Percentiles rank a stretch among this genome's conserved stretches.
phyloP scores from a whole-genome alignment of 2,888 invertebrate genomes.

The Cistogaster globosa region DNA sequence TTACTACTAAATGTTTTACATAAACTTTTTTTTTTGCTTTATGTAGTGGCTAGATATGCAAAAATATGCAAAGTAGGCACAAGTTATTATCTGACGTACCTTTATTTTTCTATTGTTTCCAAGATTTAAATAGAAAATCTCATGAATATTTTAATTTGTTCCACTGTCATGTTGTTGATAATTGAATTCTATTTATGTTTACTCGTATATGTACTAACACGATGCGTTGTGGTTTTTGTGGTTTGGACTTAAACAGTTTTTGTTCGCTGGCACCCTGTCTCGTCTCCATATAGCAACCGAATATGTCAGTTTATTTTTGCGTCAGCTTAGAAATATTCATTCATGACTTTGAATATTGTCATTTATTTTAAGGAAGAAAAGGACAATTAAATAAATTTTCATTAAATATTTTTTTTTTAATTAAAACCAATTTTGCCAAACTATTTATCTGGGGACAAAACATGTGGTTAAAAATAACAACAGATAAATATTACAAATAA shows the following conservation, averaged over 20 bases:
- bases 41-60: too few species aligned
- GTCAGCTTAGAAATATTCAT: slow-evolving; percentile 18
- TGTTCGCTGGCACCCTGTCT: neutral
- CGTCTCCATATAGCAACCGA: neutral
- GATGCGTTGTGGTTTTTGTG: slow-evolving; percentile 65
- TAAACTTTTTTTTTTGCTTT: too few species aligned
- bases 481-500: too few species aligned
- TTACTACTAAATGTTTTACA: too few species aligned
- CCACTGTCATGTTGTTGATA: slow-evolving; percentile 53
- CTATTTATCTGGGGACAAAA: slow-evolving; percentile 23
- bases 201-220: slow-evolving; percentile 54
- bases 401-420: slow-evolving; percentile 62
- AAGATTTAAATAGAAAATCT: too few species aligned
- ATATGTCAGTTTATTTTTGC: slow-evolving; percentile 34
- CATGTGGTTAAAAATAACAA: neutral
- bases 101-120: too few species aligned
- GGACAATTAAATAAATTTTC: slow-evolving; percentile 63
- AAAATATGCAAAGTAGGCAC: too few species aligned
- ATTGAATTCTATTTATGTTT: slow-evolving; percentile 67
- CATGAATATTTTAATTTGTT: neutral
- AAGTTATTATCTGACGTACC: too few species aligned
- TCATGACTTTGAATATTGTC: slow-evolving; percentile 50
- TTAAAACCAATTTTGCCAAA: slow-evolving; percentile 57
- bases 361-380: slow-evolving; percentile 9
- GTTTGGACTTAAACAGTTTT: slow-evolving; percentile 44